These are phyloP conservation scores for Thermophis baileyi DNA, from an alignment of 2,113 vertebrate genomes.

Conservation along the genomic window DNA sequence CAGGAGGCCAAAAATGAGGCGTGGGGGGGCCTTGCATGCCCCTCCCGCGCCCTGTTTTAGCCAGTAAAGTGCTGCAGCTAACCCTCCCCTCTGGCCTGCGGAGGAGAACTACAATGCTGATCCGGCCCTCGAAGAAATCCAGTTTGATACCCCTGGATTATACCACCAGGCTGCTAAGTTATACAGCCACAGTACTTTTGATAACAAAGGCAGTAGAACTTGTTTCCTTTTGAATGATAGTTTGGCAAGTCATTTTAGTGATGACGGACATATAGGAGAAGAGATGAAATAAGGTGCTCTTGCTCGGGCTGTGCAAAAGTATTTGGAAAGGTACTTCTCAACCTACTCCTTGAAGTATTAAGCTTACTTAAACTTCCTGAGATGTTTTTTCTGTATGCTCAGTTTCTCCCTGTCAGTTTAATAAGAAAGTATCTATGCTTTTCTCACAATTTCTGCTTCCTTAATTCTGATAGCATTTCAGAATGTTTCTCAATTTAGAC, in stretches of 20 bases:
- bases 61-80: too few relatives aligned
- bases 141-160: too few relatives aligned
- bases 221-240: constrained; percentile 39
- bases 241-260: constrained; percentile 37
- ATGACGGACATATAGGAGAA: constrained; percentile 79
- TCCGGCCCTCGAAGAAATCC: too few relatives aligned
- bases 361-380: neutral
- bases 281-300: constrained; percentile 72
- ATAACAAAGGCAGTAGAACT: constrained; percentile 74
- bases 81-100: too few relatives aligned
- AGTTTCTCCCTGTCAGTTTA: neutral
- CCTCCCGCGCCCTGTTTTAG: too few relatives aligned
- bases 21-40: too few relatives aligned
- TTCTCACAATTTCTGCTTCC: neutral
- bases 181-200: constrained; percentile 86
- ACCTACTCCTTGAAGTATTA: neutral
- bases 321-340: neutral
- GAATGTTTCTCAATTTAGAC: neutral
- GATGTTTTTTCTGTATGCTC: neutral
- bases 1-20: too few relatives aligned
- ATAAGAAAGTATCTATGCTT: neutral
- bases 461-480: neutral
- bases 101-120: too few relatives aligned
- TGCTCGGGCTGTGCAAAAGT: constrained; percentile 53
- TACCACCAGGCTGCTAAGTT: constrained; percentile 83